These are phyloP conservation scores for Numida meleagris DNA, from an alignment of 2,113 vertebrate species.

Conservation along the genomic window DNA sequence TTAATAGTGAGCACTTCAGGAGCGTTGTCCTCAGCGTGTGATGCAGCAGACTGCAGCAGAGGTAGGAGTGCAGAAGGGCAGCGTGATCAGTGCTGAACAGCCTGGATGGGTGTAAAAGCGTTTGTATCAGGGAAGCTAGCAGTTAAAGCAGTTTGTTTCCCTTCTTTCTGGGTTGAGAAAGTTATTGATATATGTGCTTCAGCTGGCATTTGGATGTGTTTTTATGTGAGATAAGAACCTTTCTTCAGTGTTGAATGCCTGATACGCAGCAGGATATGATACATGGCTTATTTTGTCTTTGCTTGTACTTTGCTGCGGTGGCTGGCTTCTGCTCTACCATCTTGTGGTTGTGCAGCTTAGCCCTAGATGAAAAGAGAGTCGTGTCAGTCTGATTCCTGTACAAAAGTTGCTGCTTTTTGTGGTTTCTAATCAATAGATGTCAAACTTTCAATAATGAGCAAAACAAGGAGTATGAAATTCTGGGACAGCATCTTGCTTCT, in stretches of 20 bases:
- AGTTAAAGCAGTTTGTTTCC: not conserved
- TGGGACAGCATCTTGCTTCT: not conserved
- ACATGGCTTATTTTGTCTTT: not conserved
- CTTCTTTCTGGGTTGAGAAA: not conserved
- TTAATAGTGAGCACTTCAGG: not conserved
- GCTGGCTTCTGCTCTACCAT: not conserved
- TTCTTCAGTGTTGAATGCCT: not conserved
- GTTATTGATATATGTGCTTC: not conserved
- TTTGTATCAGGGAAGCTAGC: not conserved
- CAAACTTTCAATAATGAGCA: not conserved
- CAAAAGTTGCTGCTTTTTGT: not conserved
- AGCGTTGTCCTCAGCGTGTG: not conserved
- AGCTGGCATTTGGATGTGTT: not conserved
- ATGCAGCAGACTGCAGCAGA: not conserved
- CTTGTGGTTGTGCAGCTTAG: not conserved
- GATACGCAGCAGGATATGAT: not conserved
- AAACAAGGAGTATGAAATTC: not conserved
- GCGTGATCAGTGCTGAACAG: not conserved
- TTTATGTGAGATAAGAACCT: conserved; percentile 13
- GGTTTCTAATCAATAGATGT: not conserved
- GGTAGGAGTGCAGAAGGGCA: not conserved
- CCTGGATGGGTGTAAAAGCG: not conserved
- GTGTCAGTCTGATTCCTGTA: not conserved
- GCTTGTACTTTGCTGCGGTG: not conserved
- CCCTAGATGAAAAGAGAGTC: not conserved